phyloP scores from a whole-genome alignment of 2,888 invertebrate genomes.

The Epinotia ramella region DNA sequence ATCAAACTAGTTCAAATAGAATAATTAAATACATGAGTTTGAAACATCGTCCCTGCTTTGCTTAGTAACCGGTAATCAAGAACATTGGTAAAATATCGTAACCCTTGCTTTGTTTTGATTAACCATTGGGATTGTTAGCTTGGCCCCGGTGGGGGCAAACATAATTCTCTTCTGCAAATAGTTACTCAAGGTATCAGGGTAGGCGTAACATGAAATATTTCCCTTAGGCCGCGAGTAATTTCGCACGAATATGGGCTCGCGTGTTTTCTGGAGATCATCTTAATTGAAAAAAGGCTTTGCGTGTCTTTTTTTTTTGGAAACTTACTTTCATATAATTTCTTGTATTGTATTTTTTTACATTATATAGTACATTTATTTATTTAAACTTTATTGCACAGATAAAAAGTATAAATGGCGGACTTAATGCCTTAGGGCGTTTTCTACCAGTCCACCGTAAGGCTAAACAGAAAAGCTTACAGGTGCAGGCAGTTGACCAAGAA shows the following conservation, averaged over 20 bases:
- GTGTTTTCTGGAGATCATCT: constrained; percentile 27
- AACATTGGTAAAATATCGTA: constrained; percentile 13
- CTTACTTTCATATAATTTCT: not conserved
- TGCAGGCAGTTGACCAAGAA: too few species aligned
- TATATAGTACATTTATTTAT: too few species aligned
- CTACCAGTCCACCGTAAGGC: too few species aligned
- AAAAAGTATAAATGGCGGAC: too few species aligned
- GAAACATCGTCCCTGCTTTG: not conserved
- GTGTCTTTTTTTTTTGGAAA: constrained; percentile 5
- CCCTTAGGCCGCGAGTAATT: constrained; percentile 33
- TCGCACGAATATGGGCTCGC: constrained; percentile 36
- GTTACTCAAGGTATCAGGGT: constrained; percentile 41
- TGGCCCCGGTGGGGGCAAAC: constrained; percentile 55
- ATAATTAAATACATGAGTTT: not conserved
- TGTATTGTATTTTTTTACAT: not conserved
- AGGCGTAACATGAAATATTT: constrained; percentile 44
- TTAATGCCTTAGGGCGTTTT: too few species aligned
- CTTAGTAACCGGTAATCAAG: not conserved
- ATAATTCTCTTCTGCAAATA: constrained; percentile 53
- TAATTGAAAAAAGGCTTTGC: constrained; percentile 25
- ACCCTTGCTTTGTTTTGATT: constrained; percentile 53
- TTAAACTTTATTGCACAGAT: too few species aligned
- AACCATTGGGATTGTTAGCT: constrained; percentile 51
- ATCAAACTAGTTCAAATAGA: not conserved
- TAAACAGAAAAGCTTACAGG: too few species aligned